Percentiles rank a stretch among this genome's conserved stretches.
phyloP scores from a whole-genome alignment of 2,888 invertebrate species.

The Pemphredon lugubris region DNA sequence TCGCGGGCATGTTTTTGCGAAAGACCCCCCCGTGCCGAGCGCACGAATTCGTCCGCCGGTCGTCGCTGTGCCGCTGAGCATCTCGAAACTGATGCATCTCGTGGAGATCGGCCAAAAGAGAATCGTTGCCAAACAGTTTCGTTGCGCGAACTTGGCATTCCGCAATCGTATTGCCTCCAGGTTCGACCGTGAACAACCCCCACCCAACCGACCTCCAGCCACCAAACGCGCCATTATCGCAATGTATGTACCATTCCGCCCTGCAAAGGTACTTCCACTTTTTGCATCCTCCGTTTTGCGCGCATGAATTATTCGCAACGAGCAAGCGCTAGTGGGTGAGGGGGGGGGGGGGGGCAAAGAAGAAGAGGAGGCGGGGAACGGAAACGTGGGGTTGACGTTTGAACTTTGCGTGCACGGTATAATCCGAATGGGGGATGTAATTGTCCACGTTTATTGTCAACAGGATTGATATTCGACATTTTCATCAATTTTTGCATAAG shows the following conservation, averaged over 20 bases:
- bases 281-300: not conserved
- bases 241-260: not conserved
- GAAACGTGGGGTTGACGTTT: too few species aligned
- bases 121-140: conserved; percentile 51
- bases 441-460: too few species aligned
- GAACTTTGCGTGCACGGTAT: too few species aligned
- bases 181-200: conserved; percentile 10
- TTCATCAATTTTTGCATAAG: too few species aligned
- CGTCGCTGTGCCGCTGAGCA: too few species aligned
- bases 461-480: too few species aligned
- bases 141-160: conserved; percentile 48
- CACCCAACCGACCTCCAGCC: conserved; percentile 1
- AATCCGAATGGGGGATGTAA: too few species aligned
- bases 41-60: conserved; percentile 31
- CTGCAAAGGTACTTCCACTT: not conserved
- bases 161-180: conserved; percentile 39
- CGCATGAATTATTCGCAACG: not conserved
- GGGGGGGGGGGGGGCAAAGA: too few species aligned
- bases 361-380: too few species aligned
- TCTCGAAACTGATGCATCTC: conserved; percentile 19
- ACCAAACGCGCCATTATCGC: conserved; percentile 1
- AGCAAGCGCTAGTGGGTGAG: not conserved
- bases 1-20: conserved; percentile 12
- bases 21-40: conserved; percentile 1
- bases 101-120: conserved; percentile 48